These are phyloP conservation scores for Halictus rubicundus DNA, from an alignment of 1,140 invertebrate species.

Conservation along the genomic window DNA sequence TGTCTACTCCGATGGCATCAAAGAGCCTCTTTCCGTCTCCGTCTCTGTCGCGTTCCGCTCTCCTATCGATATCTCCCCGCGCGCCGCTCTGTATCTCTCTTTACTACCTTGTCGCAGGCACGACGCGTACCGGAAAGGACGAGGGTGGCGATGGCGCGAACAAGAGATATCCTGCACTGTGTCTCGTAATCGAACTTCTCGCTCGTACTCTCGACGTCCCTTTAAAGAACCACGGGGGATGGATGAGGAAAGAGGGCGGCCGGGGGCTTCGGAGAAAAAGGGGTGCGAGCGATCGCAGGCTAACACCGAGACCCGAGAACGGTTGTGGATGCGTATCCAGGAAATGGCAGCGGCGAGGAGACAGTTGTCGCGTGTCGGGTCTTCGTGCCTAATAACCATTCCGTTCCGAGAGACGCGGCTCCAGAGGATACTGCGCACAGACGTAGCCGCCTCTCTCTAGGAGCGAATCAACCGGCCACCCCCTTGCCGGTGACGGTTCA, in stretches of 20 bases:
- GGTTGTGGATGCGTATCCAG: background rate
- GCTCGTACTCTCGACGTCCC: slow-evolving; percentile 41
- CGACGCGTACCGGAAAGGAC: slow-evolving; percentile 42
- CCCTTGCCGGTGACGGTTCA: background rate
- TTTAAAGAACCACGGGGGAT: slow-evolving; percentile 47
- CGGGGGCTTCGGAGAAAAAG: slow-evolving; percentile 20
- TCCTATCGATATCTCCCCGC: slow-evolving; percentile 23
- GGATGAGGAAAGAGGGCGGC: background rate
- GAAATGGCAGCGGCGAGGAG: slow-evolving; percentile 15
- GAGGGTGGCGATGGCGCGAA: slow-evolving; percentile 52
- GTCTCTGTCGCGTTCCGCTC: background rate
- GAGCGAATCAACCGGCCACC: background rate
- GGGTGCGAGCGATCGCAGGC: background rate
- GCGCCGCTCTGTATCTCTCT: background rate
- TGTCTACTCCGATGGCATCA: slow-evolving; percentile 57
- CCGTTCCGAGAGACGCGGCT: background rate
- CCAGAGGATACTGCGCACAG: slow-evolving; percentile 18
- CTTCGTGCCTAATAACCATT: slow-evolving; percentile 51
- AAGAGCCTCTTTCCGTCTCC: slow-evolving; percentile 42
- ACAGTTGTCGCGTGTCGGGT: slow-evolving; percentile 6
- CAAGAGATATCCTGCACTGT: slow-evolving; percentile 58
- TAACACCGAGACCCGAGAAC: background rate
- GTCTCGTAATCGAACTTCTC: slow-evolving; percentile 66
- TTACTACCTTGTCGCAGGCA: slow-evolving; percentile 23
- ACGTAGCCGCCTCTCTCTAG: slow-evolving; percentile 26